These are phyloP conservation scores for Pyrrhosoma nymphula DNA, from an alignment of 2,888 invertebrate species.

Conservation along the genomic window DNA sequence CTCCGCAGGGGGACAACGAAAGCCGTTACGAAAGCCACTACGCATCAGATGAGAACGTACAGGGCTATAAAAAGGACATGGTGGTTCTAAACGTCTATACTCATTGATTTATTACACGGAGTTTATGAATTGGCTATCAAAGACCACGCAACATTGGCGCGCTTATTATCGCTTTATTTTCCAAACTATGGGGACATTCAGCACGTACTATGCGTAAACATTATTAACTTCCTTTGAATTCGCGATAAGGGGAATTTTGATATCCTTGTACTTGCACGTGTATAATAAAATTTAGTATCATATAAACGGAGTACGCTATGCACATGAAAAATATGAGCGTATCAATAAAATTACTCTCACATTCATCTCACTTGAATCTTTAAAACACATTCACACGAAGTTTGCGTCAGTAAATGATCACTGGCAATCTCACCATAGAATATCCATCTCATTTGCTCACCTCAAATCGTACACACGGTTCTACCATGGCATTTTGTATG, in stretches of 20 bases:
- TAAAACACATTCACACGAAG: neutral
- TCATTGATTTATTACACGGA: neutral
- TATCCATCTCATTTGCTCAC: neutral
- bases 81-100: slow-evolving; percentile 1
- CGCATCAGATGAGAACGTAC: neutral
- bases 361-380: neutral
- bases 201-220: neutral
- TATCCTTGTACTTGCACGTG: neutral
- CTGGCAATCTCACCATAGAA: neutral
- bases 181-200: neutral
- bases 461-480: too few relatives aligned
- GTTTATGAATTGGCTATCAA: slow-evolving; percentile 2
- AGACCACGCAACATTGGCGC: neutral
- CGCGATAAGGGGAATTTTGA: neutral
- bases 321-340: neutral
- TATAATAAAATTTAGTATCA: neutral
- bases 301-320: neutral
- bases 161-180: neutral
- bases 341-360: neutral
- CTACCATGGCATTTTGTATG: too few relatives aligned
- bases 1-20: slow-evolving; percentile 1
- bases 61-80: slow-evolving; percentile 6
- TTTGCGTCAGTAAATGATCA: neutral
- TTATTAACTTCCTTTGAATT: neutral
- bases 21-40: slow-evolving; percentile 29